Percentiles rank a stretch among this genome's conserved stretches.
phyloP scores from a whole-genome alignment of 2,113 vertebrate species.

The Pelecanoides urinatrix region DNA sequence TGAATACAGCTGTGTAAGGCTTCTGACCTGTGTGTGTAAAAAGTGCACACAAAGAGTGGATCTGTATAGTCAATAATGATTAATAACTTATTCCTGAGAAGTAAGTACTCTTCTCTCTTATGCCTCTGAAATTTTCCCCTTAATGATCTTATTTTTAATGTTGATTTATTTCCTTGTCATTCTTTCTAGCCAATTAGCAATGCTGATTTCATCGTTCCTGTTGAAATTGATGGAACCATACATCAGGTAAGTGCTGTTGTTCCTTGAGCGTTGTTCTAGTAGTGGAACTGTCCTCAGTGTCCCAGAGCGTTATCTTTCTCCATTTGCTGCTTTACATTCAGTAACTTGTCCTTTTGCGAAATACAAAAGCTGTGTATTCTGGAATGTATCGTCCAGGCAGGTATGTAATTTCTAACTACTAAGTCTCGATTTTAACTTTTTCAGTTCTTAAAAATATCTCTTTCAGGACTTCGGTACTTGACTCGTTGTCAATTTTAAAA shows the following conservation, averaged over 20 bases:
- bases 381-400: background rate
- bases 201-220: slow-evolving; percentile 98
- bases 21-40: background rate
- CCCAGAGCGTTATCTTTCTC: background rate
- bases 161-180: slow-evolving; percentile 38
- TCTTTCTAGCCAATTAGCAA: slow-evolving; percentile 92
- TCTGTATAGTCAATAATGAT: background rate
- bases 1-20: background rate
- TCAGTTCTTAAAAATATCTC: background rate
- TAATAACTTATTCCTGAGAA: background rate
- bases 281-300: background rate
- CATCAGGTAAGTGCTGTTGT: slow-evolving; percentile 85
- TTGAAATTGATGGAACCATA: slow-evolving; percentile 98
- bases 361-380: background rate
- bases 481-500: background rate
- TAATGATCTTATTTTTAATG: background rate
- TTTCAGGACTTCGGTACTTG: background rate
- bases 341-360: background rate
- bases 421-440: background rate
- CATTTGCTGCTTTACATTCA: background rate
- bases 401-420: background rate
- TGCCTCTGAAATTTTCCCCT: background rate
- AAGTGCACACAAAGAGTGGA: background rate
- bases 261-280: background rate
- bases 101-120: background rate